These are phyloP conservation scores for Polydesmus complanatus DNA, from an alignment of 2,888 invertebrate genomes.

Conservation along the genomic window DNA sequence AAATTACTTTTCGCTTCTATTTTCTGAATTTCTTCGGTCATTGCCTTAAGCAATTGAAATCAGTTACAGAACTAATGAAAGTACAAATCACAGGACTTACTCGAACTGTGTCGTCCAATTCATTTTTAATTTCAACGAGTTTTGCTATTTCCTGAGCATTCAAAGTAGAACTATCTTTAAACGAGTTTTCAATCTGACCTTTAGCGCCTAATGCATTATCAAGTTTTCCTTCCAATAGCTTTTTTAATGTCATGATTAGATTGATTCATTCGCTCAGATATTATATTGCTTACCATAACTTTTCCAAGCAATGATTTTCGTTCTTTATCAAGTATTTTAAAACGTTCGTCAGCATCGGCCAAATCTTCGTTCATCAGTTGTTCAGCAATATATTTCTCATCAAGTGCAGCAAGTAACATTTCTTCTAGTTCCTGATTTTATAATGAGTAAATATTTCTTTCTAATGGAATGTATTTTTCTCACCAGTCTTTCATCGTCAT, in stretches of 20 bases:
- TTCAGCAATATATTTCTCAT: constrained; percentile 11
- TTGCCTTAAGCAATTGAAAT: constrained; percentile 16
- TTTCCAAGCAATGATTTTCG: background rate
- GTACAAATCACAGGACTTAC: background rate
- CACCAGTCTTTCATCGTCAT: background rate
- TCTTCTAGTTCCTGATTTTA: background rate
- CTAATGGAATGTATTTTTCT: too few relatives aligned
- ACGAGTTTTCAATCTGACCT: background rate
- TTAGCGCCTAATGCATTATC: background rate
- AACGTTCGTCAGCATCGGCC: background rate
- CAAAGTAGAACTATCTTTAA: background rate
- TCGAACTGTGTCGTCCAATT: background rate
- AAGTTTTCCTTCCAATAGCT: background rate
- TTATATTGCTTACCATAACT: background rate
- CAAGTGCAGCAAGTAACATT: constrained; percentile 35
- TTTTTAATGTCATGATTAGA: background rate
- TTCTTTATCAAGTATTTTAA: background rate
- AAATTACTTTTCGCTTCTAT: too few relatives aligned
- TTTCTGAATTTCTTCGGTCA: constrained; percentile 33
- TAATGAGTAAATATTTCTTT: background rate
- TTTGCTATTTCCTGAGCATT: background rate
- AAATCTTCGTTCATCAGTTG: constrained; percentile 8
- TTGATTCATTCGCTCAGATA: too few relatives aligned
- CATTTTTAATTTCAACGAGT: background rate
- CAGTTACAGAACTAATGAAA: background rate